Evolutionary conservation across 2,888 invertebrate genomes (phyloP).

Genomic region (Drosophila subquinaria): DNA sequence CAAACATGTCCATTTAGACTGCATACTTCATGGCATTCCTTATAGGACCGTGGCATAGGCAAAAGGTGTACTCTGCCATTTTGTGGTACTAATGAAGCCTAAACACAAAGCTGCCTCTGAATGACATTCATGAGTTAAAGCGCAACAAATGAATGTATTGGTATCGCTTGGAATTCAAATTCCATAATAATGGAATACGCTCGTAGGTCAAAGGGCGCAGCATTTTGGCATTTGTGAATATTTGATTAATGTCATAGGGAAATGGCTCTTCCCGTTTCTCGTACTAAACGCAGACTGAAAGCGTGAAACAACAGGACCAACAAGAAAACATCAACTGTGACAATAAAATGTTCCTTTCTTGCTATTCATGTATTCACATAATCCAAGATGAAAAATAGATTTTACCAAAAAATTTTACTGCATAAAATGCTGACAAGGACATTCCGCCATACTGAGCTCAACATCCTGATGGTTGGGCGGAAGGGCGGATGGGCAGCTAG

Average conservation of each 20-base stretch:
- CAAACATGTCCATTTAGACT: constrained; percentile 51
- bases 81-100: constrained; percentile 68
- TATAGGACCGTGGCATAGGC: constrained; percentile 40
- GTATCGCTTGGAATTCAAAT: constrained; percentile 25
- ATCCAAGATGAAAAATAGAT: constrained; percentile 79
- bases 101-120: constrained; percentile 38
- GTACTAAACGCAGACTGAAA: neutral
- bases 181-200: constrained; percentile 9
- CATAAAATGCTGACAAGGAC: constrained; percentile 79
- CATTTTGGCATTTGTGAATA: constrained; percentile 52
- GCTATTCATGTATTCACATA: constrained; percentile 78
- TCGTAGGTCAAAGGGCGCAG: constrained; percentile 22
- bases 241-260: constrained; percentile 66
- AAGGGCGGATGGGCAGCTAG: constrained; percentile 18
- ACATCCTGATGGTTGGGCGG: constrained; percentile 31
- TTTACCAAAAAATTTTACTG: constrained; percentile 74
- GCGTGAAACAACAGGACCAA: constrained; percentile 5
- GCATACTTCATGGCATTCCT: constrained; percentile 64
- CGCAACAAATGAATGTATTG: constrained; percentile 49
- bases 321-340: constrained; percentile 61
- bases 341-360: constrained; percentile 73
- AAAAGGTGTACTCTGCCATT: constrained; percentile 42
- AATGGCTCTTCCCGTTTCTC: constrained; percentile 4
- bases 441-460: constrained; percentile 51
- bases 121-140: constrained; percentile 19